These are phyloP conservation scores for Pseudomugil tenellus DNA, from an alignment of 2,797 vertebrate species.

Conservation along the genomic window DNA sequence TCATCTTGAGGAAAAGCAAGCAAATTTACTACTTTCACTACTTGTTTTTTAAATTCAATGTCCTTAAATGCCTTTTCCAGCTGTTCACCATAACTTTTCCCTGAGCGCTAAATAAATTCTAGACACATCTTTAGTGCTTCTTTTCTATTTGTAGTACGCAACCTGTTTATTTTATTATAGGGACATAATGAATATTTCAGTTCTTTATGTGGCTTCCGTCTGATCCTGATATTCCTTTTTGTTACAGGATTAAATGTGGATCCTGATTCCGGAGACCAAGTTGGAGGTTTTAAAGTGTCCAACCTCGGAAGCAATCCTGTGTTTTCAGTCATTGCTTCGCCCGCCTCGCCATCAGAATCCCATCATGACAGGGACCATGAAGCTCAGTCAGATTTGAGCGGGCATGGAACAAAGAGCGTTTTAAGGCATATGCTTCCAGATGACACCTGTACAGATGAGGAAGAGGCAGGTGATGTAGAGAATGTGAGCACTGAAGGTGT, in stretches of 20 bases:
- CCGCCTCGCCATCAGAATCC: not conserved
- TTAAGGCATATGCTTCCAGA: slow-evolving; percentile 72
- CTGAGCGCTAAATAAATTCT: slow-evolving; percentile 19
- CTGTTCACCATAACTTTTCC: slow-evolving; percentile 12
- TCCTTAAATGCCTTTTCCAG: slow-evolving; percentile 1
- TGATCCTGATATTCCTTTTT: slow-evolving; percentile 41
- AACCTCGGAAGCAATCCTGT: slow-evolving; percentile 12
- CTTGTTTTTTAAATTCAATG: not conserved
- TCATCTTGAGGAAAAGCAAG: not conserved
- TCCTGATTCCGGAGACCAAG: slow-evolving; percentile 44
- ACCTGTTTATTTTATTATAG: not conserved
- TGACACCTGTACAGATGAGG: slow-evolving; percentile 60
- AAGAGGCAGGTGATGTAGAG: slow-evolving; percentile 28
- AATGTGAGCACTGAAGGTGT: slow-evolving; percentile 25
- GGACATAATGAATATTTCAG: not conserved
- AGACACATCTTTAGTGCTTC: not conserved
- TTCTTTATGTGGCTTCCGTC: not conserved
- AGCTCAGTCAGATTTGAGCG: slow-evolving; percentile 29
- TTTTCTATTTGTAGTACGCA: slow-evolving; percentile 9
- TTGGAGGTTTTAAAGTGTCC: slow-evolving; percentile 48
- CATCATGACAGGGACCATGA: slow-evolving; percentile 30
- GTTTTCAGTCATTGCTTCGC: slow-evolving; percentile 40
- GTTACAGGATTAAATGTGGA: slow-evolving; percentile 74
- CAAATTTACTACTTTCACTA: not conserved
- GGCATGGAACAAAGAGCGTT: slow-evolving; percentile 58